These are phyloP conservation scores for Meriones unguiculatus DNA, from an alignment of 2,113 vertebrate genomes.

Conservation along the genomic window DNA sequence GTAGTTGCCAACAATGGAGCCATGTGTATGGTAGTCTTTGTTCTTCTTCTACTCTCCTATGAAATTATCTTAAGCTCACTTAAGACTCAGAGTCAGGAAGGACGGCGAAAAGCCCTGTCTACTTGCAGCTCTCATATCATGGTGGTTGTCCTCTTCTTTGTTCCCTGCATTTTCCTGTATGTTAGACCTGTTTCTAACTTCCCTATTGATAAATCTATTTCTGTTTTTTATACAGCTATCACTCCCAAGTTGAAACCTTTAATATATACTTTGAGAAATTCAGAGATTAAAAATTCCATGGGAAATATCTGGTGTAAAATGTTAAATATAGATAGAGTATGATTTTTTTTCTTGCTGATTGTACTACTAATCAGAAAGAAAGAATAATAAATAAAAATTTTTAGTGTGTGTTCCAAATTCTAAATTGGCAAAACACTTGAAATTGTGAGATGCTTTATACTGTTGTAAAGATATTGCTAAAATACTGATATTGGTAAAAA, in stretches of 20 bases:
- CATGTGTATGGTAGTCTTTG: not conserved
- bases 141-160: not conserved
- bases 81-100: not conserved
- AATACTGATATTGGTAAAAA: not conserved
- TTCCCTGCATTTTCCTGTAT: slow-evolving; percentile 9
- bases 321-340: not conserved
- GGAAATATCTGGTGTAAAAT: slow-evolving; percentile 14
- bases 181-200: not conserved
- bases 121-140: not conserved
- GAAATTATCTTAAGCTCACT: not conserved
- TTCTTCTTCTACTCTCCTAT: not conserved
- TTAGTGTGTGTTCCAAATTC: too few species aligned
- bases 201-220: not conserved
- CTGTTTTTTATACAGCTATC: not conserved
- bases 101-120: not conserved
- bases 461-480: not conserved
- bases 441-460: not conserved
- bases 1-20: not conserved
- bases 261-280: slow-evolving; percentile 49
- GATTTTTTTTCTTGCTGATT: not conserved
- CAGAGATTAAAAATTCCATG: slow-evolving; percentile 66
- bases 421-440: not conserved
- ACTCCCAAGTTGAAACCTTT: not conserved
- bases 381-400: too few species aligned
- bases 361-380: too few species aligned